Evolutionary conservation across 1,140 invertebrate species (phyloP).

Genomic region (Lasaia peninsularis): DNA sequence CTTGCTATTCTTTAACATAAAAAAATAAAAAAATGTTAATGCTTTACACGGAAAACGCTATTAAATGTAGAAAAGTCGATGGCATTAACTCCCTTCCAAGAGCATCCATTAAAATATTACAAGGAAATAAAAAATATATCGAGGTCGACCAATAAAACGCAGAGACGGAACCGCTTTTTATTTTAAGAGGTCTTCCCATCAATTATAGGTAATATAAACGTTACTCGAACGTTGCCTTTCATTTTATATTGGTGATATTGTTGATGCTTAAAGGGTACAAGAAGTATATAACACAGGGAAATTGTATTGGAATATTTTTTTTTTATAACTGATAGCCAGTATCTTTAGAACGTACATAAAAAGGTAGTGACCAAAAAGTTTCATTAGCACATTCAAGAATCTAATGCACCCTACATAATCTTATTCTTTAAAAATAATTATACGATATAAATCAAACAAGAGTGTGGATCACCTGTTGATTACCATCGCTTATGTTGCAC

Average conservation of each 20-base stretch:
- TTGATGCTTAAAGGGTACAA: neutral
- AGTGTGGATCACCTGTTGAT: too few species aligned
- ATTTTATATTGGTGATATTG: conserved; percentile 6
- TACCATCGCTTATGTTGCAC: too few species aligned
- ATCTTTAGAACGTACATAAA: too few species aligned
- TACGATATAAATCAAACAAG: too few species aligned
- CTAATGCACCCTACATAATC: too few species aligned
- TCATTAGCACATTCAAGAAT: too few species aligned
- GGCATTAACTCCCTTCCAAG: neutral
- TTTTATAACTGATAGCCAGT: too few species aligned
- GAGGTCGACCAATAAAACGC: conserved; percentile 1
- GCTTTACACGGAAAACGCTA: neutral
- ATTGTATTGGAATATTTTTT: neutral
- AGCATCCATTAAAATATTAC: conserved; percentile 7
- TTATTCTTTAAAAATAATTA: too few species aligned
- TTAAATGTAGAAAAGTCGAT: neutral
- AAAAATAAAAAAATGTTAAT: neutral
- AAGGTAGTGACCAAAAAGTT: too few species aligned
- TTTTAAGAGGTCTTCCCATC: conserved; percentile 9
- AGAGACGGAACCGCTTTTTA: conserved; percentile 8
- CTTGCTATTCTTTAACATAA: too few species aligned
- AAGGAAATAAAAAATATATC: conserved; percentile 10
- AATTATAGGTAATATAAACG: conserved; percentile 11
- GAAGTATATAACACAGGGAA: neutral
- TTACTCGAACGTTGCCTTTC: conserved; percentile 8